Evolutionary conservation across 2,797 vertebrate genomes (phyloP), one percentile per base, ranked within the genome.

Genomic region (Sus cebifrons): DNA sequence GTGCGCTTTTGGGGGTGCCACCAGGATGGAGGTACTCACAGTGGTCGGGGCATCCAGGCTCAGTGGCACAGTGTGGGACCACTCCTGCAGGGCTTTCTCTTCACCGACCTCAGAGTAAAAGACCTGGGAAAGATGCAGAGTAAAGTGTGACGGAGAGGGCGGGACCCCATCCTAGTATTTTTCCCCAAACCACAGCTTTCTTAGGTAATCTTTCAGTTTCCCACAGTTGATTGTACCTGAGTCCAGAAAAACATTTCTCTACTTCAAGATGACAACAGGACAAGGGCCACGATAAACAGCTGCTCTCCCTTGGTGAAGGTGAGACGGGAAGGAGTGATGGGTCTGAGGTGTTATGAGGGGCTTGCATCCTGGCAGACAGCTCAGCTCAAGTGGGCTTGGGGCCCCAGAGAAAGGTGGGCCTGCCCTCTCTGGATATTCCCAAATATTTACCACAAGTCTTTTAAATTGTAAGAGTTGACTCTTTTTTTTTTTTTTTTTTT

Each of bases 61-160:
- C 67, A 99, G 97, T 4, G 99, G 99, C 68, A 99, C 98, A 27
- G 99, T 98, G 0, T 99, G 98, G 1, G 99, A 98, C 93, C 98
- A 98, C 96, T 97, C 99, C 95, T 96, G 98, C 97, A 98, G 67
- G 54, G 98, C 98, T 89, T 98, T 99, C 36, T 98, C 98, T 62
- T 97, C 97, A 91, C 98, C 99, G 60, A 99, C 96, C 96, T 99
- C 99, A 7, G 99, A 99, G 97, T 99, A 99, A 97, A 99, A 99
- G 71, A 99, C 99, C 99, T 99, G 96, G 65, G 62, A 78, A 91
- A 98, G 79, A 97, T 4, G 64, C 0, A 94, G 49, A 12, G 18
- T 23, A 65, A 88, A 25, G 58, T 29, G 27, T 79, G 36, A 21
- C 21, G 15, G 12, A 44, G 18, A 64, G 29, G 18, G 56, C 1